These are phyloP conservation scores for Entomobrya proxima DNA, from an alignment of 2,888 invertebrate species.

Conservation along the genomic window DNA sequence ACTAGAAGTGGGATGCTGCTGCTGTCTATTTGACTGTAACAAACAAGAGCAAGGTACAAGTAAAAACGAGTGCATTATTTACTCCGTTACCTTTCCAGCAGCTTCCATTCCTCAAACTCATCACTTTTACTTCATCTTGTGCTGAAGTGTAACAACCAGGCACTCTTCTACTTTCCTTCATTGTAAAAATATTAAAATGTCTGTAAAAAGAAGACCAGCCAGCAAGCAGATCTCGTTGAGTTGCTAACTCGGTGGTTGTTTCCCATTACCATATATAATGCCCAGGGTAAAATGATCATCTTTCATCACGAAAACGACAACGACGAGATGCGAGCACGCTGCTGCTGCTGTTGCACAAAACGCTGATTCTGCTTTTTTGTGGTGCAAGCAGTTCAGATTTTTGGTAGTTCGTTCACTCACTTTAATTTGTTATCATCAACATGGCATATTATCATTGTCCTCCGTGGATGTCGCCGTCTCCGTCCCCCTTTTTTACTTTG, in stretches of 20 bases:
- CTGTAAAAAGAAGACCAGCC: background rate
- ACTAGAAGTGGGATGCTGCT: background rate
- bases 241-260: background rate
- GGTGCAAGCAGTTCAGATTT: slow-evolving; percentile 23
- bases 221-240: background rate
- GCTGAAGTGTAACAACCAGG: background rate
- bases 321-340: background rate
- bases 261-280: background rate
- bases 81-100: too few relatives aligned
- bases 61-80: background rate
- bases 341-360: background rate
- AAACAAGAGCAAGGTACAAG: background rate
- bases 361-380: background rate
- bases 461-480: background rate
- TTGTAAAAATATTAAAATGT: background rate
- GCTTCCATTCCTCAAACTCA: too few relatives aligned
- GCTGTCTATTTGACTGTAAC: background rate
- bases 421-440: slow-evolving; percentile 37
- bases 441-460: slow-evolving; percentile 13
- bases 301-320: background rate
- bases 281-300: background rate
- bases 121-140: background rate
- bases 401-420: slow-evolving; percentile 34
- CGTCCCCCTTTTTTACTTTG: background rate
- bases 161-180: too few relatives aligned